These are phyloP conservation scores for Sarcophaga caerulescens DNA, from an alignment of 2,888 invertebrate species.

Conservation along the genomic window DNA sequence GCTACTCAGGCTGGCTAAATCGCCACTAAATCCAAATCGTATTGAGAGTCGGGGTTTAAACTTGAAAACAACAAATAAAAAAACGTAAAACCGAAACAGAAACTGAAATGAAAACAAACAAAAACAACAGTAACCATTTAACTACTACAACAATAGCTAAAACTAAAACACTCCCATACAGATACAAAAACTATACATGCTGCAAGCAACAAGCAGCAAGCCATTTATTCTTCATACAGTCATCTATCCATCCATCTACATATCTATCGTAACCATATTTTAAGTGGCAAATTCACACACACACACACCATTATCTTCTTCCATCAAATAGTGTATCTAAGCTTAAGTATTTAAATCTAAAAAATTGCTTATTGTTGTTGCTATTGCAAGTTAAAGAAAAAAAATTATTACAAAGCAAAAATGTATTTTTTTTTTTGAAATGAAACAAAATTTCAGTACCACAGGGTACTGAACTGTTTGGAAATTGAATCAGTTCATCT, in stretches of 20 bases:
- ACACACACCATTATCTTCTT: background rate
- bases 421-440: background rate
- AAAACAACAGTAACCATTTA: constrained; percentile 2
- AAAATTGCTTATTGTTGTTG: background rate
- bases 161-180: constrained; percentile 22
- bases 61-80: constrained; percentile 64
- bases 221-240: background rate
- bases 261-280: background rate
- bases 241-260: background rate
- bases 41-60: constrained; percentile 69
- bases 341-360: background rate
- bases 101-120: constrained; percentile 10
- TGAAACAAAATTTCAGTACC: too few relatives aligned
- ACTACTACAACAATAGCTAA: constrained; percentile 9
- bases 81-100: constrained; percentile 24
- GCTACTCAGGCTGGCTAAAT: constrained; percentile 70
- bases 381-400: background rate
- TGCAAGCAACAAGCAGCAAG: constrained; percentile 26
- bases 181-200: constrained; percentile 24
- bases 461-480: constrained; percentile 5
- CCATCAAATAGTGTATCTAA: background rate
- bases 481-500: too few relatives aligned
- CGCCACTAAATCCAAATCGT: constrained; percentile 70
- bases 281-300: constrained; percentile 7
- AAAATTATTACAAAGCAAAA: constrained; percentile 12